phyloP scores from a whole-genome alignment of 1,140 invertebrate genomes.

The Papilio polyxenes region DNA sequence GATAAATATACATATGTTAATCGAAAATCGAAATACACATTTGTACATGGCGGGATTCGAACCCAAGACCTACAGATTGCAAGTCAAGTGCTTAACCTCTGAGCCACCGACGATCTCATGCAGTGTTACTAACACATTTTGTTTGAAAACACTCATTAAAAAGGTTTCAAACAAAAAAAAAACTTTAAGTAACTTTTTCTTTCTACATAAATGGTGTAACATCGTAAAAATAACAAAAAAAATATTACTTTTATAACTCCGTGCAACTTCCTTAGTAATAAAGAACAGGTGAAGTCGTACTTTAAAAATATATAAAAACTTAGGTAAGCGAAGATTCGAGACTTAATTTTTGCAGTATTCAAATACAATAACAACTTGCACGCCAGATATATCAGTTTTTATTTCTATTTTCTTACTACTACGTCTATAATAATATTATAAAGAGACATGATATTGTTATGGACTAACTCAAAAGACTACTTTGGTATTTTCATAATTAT shows the following conservation, averaged over 20 bases:
- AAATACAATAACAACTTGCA: not conserved
- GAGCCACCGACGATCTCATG: too few species aligned
- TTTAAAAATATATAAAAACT: slow-evolving; percentile 6
- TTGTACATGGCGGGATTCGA: too few species aligned
- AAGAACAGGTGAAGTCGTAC: slow-evolving; percentile 6
- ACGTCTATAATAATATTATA: too few species aligned
- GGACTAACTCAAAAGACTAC: not conserved
- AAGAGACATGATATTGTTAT: not conserved
- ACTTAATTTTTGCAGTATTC: not conserved
- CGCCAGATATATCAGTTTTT: not conserved
- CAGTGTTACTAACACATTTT: too few species aligned
- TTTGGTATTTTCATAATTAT: not conserved
- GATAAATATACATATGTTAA: too few species aligned
- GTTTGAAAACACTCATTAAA: too few species aligned
- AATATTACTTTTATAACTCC: not conserved
- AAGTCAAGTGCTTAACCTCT: too few species aligned
- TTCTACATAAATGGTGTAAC: not conserved
- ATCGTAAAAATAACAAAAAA: not conserved
- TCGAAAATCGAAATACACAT: too few species aligned
- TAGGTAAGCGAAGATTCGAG: not conserved
- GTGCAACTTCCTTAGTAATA: not conserved
- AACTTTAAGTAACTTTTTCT: not conserved
- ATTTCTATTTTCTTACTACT: not conserved
- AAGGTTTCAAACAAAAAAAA: too few species aligned
- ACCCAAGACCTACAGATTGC: too few species aligned